These are phyloP conservation scores for Andrena trimmerana DNA, from an alignment of 2,888 invertebrate genomes.

Conservation along the genomic window DNA sequence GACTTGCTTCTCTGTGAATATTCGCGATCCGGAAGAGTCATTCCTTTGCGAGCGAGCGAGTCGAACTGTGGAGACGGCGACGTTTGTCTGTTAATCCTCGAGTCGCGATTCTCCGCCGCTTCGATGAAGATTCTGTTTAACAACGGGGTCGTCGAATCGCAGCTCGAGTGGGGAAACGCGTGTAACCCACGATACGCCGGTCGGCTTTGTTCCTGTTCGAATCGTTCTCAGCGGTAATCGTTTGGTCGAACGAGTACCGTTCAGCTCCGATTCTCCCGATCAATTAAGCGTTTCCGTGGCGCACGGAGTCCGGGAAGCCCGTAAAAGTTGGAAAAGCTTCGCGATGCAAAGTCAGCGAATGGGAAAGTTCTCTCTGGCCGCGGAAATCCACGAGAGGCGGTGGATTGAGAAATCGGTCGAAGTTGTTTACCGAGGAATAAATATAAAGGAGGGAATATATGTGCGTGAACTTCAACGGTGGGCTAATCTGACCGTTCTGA, in stretches of 20 bases:
- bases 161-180: background rate
- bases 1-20: constrained; percentile 28
- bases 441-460: background rate
- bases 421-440: background rate
- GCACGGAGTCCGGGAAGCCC: background rate
- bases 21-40: background rate
- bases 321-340: constrained; percentile 26
- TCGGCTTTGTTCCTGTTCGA: background rate
- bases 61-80: too few relatives aligned
- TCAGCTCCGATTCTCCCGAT: constrained; percentile 23
- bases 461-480: background rate
- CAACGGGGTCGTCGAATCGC: background rate
- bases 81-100: too few relatives aligned
- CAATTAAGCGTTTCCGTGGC: constrained; percentile 36
- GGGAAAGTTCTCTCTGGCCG: constrained; percentile 33
- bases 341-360: constrained; percentile 31
- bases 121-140: too few relatives aligned
- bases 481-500: too few relatives aligned
- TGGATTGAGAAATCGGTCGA: constrained; percentile 31
- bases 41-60: too few relatives aligned
- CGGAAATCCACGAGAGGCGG: constrained; percentile 27
- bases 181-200: background rate
- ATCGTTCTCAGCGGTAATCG: constrained; percentile 3
- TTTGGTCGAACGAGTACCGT: background rate
- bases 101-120: too few relatives aligned